Conservation (phyloP, 1,140 invertebrate species). For the Cotesia glomerata region DNA sequence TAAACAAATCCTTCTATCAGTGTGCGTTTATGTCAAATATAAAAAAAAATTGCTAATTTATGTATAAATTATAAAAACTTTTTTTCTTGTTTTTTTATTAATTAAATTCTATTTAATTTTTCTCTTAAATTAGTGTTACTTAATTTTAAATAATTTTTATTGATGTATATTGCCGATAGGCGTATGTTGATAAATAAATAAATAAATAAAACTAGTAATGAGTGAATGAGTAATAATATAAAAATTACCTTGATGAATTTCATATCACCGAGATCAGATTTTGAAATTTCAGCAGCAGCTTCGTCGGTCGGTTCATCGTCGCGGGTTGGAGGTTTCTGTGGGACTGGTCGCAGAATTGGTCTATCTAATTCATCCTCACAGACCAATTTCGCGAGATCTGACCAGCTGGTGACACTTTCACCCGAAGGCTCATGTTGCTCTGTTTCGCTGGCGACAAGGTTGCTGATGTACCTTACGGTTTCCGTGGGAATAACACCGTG, state of each 20-base stretch:
- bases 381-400: conserved; percentile 50
- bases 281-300: conserved; percentile 2
- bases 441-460: conserved; percentile 28
- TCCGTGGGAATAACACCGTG: conserved; percentile 54
- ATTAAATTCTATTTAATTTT: no score
- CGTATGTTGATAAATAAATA: no score
- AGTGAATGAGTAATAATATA: not conserved
- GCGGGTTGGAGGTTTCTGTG: not conserved
- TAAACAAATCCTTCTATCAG: no score
- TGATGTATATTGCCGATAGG: no score
- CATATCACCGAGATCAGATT: conserved; percentile 17
- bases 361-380: conserved; percentile 47
- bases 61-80: no score
- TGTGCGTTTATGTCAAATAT: no score
- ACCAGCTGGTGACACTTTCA: conserved; percentile 50
- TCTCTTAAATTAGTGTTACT: no score
- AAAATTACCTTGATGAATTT: conserved; percentile 7
- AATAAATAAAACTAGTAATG: not conserved
- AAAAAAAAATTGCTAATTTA: no score
- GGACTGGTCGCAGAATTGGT: conserved; percentile 33
- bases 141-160: no score
- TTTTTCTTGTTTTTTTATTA: no score
- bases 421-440: conserved; percentile 28
- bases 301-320: not conserved
- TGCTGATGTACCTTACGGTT: conserved; percentile 31